Evolutionary conservation across 2,113 vertebrate genomes (phyloP).

Genomic region (Amblyopsis rosae): DNA sequence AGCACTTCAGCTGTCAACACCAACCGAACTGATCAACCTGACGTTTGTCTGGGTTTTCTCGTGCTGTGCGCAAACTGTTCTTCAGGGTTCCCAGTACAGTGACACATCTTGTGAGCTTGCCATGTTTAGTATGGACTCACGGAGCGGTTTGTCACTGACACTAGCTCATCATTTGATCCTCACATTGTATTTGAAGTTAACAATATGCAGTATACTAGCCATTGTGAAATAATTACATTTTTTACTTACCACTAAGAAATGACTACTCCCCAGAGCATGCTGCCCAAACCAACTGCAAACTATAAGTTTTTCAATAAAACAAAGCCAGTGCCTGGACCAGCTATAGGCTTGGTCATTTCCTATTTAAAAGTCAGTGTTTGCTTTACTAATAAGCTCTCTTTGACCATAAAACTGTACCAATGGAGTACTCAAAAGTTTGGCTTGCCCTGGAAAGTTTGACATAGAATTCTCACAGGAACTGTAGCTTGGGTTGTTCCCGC

Average conservation of each 20-base stretch:
- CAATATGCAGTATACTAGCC: too few relatives aligned
- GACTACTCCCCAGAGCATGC: neutral
- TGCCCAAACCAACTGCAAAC: constrained; percentile 17
- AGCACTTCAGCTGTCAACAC: too few relatives aligned
- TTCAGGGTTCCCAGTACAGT: too few relatives aligned
- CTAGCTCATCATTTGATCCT: too few relatives aligned
- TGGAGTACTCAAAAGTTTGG: neutral
- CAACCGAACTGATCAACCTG: too few relatives aligned
- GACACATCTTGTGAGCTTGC: too few relatives aligned
- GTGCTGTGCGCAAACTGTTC: too few relatives aligned
- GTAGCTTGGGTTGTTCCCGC: constrained; percentile 33
- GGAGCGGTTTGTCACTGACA: too few relatives aligned
- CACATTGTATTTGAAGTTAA: neutral
- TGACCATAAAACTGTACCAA: constrained; percentile 39
- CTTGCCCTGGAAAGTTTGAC: constrained; percentile 62
- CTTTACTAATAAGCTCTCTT: constrained; percentile 41
- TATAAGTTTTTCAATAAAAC: constrained; percentile 13
- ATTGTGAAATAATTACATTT: neutral
- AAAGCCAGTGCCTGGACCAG: constrained; percentile 1
- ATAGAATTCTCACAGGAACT: constrained; percentile 32
- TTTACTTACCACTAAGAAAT: neutral
- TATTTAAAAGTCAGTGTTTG: constrained; percentile 44
- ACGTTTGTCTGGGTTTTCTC: too few relatives aligned
- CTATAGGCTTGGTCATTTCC: constrained; percentile 42
- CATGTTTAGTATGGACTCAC: too few relatives aligned